phyloP scores from a whole-genome alignment of 2,113 vertebrate species.

The Siphamia tubifer region DNA sequence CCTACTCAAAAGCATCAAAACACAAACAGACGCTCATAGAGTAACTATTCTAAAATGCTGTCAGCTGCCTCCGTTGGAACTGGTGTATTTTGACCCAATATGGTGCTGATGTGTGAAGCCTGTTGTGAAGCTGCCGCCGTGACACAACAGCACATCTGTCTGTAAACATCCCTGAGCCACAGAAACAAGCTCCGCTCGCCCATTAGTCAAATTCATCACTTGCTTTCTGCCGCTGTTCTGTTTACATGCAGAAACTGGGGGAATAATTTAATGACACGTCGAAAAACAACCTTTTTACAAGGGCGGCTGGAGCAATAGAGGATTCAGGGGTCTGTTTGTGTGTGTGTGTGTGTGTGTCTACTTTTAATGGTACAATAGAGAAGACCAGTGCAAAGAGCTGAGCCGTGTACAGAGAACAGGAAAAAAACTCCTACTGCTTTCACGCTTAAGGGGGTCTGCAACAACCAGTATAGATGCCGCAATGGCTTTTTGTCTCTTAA shows the following conservation, averaged over 20 bases:
- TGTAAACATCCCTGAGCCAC: not conserved
- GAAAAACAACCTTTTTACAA: not conserved
- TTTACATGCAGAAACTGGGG: not conserved
- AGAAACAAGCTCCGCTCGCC: not conserved
- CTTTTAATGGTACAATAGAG: no score
- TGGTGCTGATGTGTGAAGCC: not conserved
- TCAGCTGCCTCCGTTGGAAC: not conserved
- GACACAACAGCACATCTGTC: not conserved
- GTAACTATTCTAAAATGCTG: not conserved
- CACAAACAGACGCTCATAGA: not conserved
- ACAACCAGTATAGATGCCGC: no score
- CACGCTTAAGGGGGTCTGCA: no score
- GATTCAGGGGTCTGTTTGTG: not conserved
- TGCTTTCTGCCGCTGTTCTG: no score
- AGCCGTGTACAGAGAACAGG: no score
- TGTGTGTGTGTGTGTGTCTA: no score
- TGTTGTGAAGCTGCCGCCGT: not conserved
- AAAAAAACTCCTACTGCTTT: no score
- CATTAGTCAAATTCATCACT: not conserved
- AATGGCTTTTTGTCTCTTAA: no score
- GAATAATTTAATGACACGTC: slow-evolving; percentile 3
- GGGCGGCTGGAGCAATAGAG: not conserved
- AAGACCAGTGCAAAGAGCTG: no score
- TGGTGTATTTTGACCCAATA: not conserved
- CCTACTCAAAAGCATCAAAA: not conserved